Percentiles rank a stretch among this genome's conserved stretches.
Conservation (phyloP, 2,888 invertebrate species). For the Maniola hyperantus region DNA sequence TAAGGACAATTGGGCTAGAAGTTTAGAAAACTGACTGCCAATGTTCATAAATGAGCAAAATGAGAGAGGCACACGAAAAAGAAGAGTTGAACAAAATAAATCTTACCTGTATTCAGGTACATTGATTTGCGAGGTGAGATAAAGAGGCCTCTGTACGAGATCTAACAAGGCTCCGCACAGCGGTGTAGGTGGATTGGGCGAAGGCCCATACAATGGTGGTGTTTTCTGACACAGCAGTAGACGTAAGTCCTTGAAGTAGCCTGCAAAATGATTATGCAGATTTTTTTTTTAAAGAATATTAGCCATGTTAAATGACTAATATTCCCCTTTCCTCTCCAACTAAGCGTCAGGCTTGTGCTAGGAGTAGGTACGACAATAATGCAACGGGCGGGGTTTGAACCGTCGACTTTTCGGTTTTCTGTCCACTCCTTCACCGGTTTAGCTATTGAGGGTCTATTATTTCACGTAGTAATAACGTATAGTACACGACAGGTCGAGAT, state of each 20-base stretch:
- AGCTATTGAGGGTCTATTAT: too few species aligned
- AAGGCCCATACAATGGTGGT: slow-evolving; percentile 86
- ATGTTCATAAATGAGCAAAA: not conserved
- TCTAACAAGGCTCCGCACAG: slow-evolving; percentile 88
- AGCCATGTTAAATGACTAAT: too few species aligned
- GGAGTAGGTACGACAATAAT: too few species aligned
- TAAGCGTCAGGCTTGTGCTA: too few species aligned
- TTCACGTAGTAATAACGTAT: too few species aligned
- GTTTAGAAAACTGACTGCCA: not conserved
- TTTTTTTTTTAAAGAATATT: too few species aligned
- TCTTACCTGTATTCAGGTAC: slow-evolving; percentile 75
- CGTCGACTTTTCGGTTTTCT: too few species aligned
- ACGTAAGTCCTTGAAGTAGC: slow-evolving; percentile 89
- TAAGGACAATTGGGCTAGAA: too few species aligned
- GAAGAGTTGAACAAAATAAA: not conserved
- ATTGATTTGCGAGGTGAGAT: slow-evolving; percentile 74
- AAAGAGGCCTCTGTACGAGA: slow-evolving; percentile 89
- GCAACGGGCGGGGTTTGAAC: too few species aligned
- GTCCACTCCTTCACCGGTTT: too few species aligned
- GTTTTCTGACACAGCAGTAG: slow-evolving; percentile 86
- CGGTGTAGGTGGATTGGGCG: slow-evolving; percentile 87
- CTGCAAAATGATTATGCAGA: slow-evolving; percentile 58
- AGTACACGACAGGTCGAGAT: too few species aligned
- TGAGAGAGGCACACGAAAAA: not conserved
- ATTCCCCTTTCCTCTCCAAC: too few species aligned